phyloP scores from a whole-genome alignment of 30 jellyfish, hydroid and myxozoan species.

The Clytia hemisphaerica region DNA sequence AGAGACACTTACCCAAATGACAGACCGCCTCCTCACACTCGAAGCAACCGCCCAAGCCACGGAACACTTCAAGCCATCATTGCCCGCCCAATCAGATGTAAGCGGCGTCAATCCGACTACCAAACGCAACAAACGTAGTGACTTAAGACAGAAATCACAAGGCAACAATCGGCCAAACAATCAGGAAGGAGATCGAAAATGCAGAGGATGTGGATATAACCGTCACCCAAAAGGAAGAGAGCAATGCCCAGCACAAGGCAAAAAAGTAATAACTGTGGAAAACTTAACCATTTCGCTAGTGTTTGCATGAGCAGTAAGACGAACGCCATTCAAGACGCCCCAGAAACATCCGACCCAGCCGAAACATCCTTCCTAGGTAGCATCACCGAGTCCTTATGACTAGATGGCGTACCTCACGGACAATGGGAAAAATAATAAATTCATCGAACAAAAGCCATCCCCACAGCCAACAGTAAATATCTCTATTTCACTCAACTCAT shows the following conservation, averaged over 20 bases:
- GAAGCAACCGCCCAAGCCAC: constrained; percentile 21
- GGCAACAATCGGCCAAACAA: not conserved
- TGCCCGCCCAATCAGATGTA: not conserved
- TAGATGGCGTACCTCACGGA: too few relatives aligned
- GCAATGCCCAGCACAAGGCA: not conserved
- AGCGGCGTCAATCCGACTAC: constrained; percentile 1
- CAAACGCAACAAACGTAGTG: too few relatives aligned
- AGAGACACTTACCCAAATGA: not conserved
- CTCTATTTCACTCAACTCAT: too few relatives aligned
- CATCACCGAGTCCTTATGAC: too few relatives aligned
- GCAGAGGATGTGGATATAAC: not conserved
- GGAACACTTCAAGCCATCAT: not conserved
- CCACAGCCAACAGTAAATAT: too few relatives aligned
- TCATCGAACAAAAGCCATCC: too few relatives aligned
- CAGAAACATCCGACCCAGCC: not conserved
- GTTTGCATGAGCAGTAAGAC: not conserved
- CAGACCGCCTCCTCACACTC: not conserved
- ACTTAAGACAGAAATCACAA: not conserved
- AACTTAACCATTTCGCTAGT: not conserved
- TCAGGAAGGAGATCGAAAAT: too few relatives aligned
- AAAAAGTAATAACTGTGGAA: not conserved
- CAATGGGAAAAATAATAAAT: too few relatives aligned
- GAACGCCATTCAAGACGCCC: not conserved
- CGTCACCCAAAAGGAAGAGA: not conserved
- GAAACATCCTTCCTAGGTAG: too few relatives aligned